phyloP scores from a whole-genome alignment of 2,888 invertebrate genomes.

The Caenorhabditis macrosperma region DNA sequence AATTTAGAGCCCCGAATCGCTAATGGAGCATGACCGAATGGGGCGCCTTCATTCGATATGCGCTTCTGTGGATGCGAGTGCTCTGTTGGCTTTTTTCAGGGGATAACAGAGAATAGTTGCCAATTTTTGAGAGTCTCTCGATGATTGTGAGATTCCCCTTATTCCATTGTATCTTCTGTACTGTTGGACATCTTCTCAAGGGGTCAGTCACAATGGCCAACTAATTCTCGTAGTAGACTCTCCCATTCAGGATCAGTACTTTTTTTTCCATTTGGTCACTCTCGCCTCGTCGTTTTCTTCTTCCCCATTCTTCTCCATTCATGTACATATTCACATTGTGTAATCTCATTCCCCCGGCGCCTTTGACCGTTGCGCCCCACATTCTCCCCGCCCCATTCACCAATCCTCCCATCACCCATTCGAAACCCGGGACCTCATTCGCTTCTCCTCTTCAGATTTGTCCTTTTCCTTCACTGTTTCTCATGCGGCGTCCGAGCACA shows the following conservation, averaged over 20 bases:
- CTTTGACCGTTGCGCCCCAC: constrained; percentile 10
- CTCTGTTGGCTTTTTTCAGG: not conserved
- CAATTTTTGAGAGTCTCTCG: too few species aligned
- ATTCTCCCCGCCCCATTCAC: not conserved
- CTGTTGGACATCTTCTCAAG: too few species aligned
- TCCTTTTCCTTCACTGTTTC: not conserved
- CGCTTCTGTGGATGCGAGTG: not conserved
- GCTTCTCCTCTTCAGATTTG: not conserved
- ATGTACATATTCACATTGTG: constrained; percentile 2
- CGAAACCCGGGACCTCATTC: constrained; percentile 4
- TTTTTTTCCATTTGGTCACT: too few species aligned
- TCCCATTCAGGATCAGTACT: too few species aligned
- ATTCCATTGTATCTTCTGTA: too few species aligned
- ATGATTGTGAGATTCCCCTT: too few species aligned
- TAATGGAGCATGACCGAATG: constrained; percentile 47
- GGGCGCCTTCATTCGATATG: constrained; percentile 41
- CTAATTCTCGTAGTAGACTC: too few species aligned
- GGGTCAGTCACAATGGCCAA: too few species aligned
- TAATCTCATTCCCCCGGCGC: not conserved
- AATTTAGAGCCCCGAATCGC: constrained; percentile 47
- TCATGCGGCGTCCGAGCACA: not conserved
- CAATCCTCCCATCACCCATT: constrained; percentile 17
- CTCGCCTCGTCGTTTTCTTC: too few species aligned
- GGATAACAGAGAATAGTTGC: too few species aligned
- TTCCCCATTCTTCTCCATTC: not conserved